These are phyloP conservation scores for Montipora cactus DNA, from an alignment of 64 coral and sea anemone genomes.

Conservation along the genomic window DNA sequence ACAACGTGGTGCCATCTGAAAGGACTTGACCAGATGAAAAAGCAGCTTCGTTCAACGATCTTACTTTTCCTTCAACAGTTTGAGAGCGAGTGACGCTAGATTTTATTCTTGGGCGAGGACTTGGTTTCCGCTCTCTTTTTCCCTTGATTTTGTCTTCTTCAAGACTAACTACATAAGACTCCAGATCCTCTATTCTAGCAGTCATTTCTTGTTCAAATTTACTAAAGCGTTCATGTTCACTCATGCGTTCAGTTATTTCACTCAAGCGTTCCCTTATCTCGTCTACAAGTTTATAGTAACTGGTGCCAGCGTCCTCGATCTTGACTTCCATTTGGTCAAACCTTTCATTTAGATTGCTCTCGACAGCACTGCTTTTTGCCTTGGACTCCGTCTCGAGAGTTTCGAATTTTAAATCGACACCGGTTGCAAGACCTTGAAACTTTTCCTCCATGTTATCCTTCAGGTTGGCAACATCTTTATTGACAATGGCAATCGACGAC, in stretches of 20 bases:
- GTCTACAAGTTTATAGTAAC: not conserved
- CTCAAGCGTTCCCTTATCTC: not conserved
- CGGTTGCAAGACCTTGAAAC: constrained; percentile 14
- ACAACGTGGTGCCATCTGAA: not conserved
- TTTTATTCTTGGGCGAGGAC: not conserved
- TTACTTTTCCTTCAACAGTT: not conserved
- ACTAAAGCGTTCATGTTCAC: constrained; percentile 5
- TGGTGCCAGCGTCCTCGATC: not conserved
- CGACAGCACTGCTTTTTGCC: not conserved
- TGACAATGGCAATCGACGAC: constrained; percentile 14
- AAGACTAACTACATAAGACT: constrained; percentile 5
- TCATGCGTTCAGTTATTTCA: not conserved
- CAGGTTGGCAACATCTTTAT: not conserved
- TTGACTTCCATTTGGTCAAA: constrained; percentile 17
- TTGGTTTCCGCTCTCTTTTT: not conserved
- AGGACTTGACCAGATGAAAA: not conserved
- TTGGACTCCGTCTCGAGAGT: constrained; percentile 30
- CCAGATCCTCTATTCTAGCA: not conserved
- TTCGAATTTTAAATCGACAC: constrained; percentile 9
- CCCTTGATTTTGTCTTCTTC: constrained; percentile 25
- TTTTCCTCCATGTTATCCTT: constrained; percentile 10
- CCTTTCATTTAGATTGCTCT: not conserved
- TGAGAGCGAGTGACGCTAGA: not conserved
- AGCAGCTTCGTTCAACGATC: not conserved
- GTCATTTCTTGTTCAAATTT: constrained; percentile 11